A percentile compares a stretch with the other conserved stretches of the same genome.
These are phyloP conservation scores for Oreocharis arfaki DNA, from an alignment of 2,113 vertebrate species.

Conservation along the genomic window DNA sequence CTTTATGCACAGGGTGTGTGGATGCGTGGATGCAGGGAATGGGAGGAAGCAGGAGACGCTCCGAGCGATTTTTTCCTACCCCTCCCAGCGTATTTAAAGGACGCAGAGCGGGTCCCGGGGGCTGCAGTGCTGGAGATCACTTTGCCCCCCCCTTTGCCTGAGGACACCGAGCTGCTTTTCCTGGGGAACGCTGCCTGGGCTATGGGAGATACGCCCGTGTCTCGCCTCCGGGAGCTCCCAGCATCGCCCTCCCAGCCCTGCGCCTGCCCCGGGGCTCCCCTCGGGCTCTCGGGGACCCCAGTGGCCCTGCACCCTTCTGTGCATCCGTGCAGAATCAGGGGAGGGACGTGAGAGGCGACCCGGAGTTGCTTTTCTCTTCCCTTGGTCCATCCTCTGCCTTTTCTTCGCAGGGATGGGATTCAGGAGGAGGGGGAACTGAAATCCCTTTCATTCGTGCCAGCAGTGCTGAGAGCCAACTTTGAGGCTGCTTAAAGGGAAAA, in stretches of 20 bases:
- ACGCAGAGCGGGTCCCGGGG: neutral
- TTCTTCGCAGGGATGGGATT: neutral
- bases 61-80: neutral
- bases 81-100: neutral
- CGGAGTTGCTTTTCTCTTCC: neutral
- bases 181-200: neutral
- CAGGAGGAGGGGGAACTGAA: neutral
- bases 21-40: neutral
- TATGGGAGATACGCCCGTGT: neutral
- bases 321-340: neutral
- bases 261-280: neutral
- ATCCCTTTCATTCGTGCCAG: constrained; percentile 9
- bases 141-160: neutral
- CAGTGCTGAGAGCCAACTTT: constrained; percentile 33
- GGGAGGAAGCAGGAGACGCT: neutral
- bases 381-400: neutral
- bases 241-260: neutral
- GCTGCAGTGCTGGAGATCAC: neutral
- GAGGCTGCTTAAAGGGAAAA: neutral
- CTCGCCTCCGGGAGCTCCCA: neutral
- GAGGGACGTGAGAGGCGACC: neutral
- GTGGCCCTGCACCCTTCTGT: neutral
- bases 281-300: neutral
- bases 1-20: constrained; percentile 9
- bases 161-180: neutral